phyloP scores from a whole-genome alignment of 1,140 invertebrate genomes.

The Philaenus spumarius region DNA sequence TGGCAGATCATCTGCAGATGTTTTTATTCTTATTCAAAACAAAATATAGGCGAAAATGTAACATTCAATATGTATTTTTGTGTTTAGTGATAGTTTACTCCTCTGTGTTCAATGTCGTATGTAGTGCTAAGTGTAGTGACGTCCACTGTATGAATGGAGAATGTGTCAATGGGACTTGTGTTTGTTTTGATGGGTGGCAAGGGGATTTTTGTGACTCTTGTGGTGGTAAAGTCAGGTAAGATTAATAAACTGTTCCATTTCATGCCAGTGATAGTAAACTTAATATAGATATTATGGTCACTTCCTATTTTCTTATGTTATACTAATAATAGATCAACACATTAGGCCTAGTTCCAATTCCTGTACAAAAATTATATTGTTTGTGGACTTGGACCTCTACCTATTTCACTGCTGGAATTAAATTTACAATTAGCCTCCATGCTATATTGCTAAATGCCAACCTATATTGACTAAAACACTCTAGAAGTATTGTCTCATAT shows the following conservation, averaged over 20 bases:
- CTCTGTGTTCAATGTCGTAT: slow-evolving; percentile 45
- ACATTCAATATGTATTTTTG: slow-evolving; percentile 25
- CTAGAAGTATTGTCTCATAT: too few relatives aligned
- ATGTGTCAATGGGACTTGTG: slow-evolving; percentile 78
- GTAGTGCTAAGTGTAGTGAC: slow-evolving; percentile 37
- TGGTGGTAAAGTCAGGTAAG: slow-evolving; percentile 85
- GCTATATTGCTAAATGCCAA: too few relatives aligned
- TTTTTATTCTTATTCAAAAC: slow-evolving; percentile 79
- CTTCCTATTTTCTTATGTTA: too few relatives aligned
- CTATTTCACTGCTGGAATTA: too few relatives aligned
- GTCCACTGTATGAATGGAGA: slow-evolving; percentile 56
- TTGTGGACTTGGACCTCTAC: too few relatives aligned
- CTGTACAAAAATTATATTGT: too few relatives aligned
- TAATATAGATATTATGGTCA: too few relatives aligned
- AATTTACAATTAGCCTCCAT: too few relatives aligned
- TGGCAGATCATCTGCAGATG: slow-evolving; percentile 72
- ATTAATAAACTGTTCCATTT: background rate
- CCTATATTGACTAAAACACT: too few relatives aligned
- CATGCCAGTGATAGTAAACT: too few relatives aligned
- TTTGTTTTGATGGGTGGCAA: slow-evolving; percentile 86
- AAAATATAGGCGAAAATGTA: slow-evolving; percentile 68
- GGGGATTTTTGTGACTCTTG: slow-evolving; percentile 82
- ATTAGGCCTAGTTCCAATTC: too few relatives aligned
- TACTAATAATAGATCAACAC: too few relatives aligned
- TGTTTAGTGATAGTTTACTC: slow-evolving; percentile 40